These are phyloP conservation scores for Phaethon lepturus DNA, from an alignment of 2,113 vertebrate species.

Conservation along the genomic window DNA sequence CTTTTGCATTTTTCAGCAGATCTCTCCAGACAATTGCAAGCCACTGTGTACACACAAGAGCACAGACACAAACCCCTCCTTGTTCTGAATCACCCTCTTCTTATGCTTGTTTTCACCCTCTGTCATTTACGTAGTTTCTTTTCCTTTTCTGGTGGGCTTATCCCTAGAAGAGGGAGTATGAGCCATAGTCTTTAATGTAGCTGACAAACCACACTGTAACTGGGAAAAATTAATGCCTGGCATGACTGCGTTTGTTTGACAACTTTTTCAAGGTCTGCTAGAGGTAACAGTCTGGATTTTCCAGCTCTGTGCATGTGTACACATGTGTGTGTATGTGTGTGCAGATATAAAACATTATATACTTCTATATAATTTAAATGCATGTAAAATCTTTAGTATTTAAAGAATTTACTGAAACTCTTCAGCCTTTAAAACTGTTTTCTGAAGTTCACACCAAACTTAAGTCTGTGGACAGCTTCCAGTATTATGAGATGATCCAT, in stretches of 20 bases:
- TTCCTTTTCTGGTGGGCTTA: neutral
- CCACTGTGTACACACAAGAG: accelerated
- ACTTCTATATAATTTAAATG: neutral
- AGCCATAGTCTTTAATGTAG: neutral
- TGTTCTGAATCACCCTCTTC: neutral
- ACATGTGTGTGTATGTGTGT: neutral
- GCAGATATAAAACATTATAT: neutral
- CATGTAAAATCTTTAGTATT: neutral
- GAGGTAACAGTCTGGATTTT: neutral
- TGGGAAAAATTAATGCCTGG: neutral
- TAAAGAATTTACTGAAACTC: neutral
- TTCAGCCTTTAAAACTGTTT: neutral
- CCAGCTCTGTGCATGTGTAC: neutral
- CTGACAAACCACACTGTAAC: neutral
- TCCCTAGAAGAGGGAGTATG: neutral
- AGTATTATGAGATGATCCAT: neutral
- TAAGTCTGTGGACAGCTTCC: neutral
- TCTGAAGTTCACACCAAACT: neutral
- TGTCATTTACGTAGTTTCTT: neutral
- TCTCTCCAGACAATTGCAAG: neutral
- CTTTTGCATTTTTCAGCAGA: neutral
- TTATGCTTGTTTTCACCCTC: neutral
- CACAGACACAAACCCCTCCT: neutral
- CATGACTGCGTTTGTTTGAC: neutral
- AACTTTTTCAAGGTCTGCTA: neutral